Base-by-base conservation (phyloP, 2,113 vertebrate species). In the Hemiprocne comata region DNA sequence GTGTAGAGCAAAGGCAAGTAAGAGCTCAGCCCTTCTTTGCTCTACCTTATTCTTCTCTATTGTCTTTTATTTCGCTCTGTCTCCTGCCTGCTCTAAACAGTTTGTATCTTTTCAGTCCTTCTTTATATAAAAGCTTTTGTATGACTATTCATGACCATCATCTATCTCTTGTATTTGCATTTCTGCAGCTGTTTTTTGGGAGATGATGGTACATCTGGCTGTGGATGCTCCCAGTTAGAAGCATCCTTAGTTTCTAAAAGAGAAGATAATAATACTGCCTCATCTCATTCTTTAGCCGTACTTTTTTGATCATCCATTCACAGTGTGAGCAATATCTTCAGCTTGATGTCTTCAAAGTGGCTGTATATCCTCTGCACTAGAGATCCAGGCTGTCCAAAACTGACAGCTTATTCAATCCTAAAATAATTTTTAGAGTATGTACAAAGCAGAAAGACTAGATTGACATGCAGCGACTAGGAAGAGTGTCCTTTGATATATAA, bases 401-500 rank as follows among this genome's bases (percentile, higher is more conserved):
- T 58, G 70, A 78, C 66, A 73, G 70, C 24, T 87, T 89, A 87
- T 93, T 87, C 87, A 91, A 80, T 70, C 42, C 73, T 65, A 74
- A 87, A 82, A 87, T 88, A 85, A 46, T 53, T 86, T 94, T 73
- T 88, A 44, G 60, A 82, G 38, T 53, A 23, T 76, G 53, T 85
- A 79, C 26, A 76, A 88, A 76, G 62, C 72, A 93, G 81, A 84
- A 85, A 67, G 62, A 94, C 64, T 29, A 91, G 82, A 94, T 86
- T 81, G 89, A 60, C 83, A 55, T 0, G 3, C 76, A 96, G 74
- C 55, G 74, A n/a, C 66, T 61, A 58, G 29, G 62, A 90, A 77
- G n/a, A 84, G 12, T 54, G 23, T 86, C 79, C 64, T 97, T 96
- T 94, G 71, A 93, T 89, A 86, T 40, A 76, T 17, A 84, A 91